These are phyloP conservation scores for Semnornis frantzii DNA, from an alignment of 2,113 vertebrate species.

Conservation along the genomic window DNA sequence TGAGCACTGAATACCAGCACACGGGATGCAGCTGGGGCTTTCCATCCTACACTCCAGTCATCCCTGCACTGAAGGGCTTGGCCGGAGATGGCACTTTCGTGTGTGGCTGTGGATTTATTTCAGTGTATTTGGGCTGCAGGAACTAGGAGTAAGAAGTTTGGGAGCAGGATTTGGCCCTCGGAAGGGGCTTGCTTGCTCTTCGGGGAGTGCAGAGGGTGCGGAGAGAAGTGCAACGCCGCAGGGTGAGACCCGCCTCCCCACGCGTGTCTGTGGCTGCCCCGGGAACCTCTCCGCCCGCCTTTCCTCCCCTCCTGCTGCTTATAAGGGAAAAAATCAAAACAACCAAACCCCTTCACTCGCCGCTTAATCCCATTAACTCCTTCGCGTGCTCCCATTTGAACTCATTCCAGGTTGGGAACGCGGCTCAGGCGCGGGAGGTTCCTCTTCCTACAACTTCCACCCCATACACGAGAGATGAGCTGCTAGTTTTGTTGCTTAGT, in stretches of 20 bases:
- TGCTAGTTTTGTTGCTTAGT: neutral
- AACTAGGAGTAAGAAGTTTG: neutral
- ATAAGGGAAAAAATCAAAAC: neutral
- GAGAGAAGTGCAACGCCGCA: neutral
- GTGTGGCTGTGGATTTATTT: neutral
- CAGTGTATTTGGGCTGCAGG: neutral
- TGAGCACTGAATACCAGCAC: neutral
- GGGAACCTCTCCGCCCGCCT: neutral
- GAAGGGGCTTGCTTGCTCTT: neutral
- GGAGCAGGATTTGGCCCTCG: neutral
- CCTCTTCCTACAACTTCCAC: neutral
- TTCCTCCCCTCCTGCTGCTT: neutral
- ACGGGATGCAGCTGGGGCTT: neutral
- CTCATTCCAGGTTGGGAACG: slow-evolving; percentile 28
- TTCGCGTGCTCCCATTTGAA: slow-evolving; percentile 37
- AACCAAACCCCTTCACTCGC: neutral
- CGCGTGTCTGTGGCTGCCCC: neutral
- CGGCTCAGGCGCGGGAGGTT: neutral
- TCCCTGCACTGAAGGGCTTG: neutral
- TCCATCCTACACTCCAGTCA: neutral
- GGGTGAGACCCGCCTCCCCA: neutral
- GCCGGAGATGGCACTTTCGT: neutral
- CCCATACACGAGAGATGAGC: neutral
- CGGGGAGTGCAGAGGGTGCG: neutral
- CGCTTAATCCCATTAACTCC: slow-evolving; percentile 55